Base-by-base conservation (phyloP, 2,888 invertebrate genomes). In the Hypsopygia costalis region DNA sequence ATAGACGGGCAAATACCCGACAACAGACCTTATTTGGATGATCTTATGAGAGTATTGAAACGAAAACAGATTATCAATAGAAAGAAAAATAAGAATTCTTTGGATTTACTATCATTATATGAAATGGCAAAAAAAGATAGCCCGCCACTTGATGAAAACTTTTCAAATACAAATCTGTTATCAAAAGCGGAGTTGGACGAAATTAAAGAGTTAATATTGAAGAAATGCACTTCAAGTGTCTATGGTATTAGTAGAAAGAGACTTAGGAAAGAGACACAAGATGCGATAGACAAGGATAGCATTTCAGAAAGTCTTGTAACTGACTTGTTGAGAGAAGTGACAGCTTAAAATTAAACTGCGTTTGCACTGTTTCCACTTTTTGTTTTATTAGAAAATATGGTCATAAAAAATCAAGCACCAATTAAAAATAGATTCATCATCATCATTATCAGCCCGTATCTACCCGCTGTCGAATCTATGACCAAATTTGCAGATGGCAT, bases 1-100 rank as follows among this genome's bases (percentile, higher is more conserved):
- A 81, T 87, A 20, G 87, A 86, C 52, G 66, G 59, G 1, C 71
- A 69, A 27, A 67, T 83, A 52, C 46, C 62, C 0, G 77, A 76
- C 42, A 85, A 87, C 57, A 66, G 66, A 54, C 58, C 76, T 1
- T 80, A 83, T 44, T 54, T 87, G 11, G 70, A 82, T n/a, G 83
- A 81, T 43, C 58, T 87, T 8, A 68, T 62, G 47, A 64, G 55
- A 28, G 63, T 87, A 31, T 52, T 87, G 8, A 74, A 66, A 46
- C 61, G 69, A 8, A 72, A 72, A 28, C 57, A 69, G 43, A 55
- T 52, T 0, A 51, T 60, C 0, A 37, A 47, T 10, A 43, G 49
- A 0, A 73, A 67, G 39, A 75, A 67, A 41, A 59, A 62, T 10
- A 73, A 60, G 44, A 60, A 51, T 6, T 44, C 65, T 0, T 52